Evolutionary conservation across 1,140 invertebrate genomes (phyloP).

Genomic region (Rhyacophila brunnea): DNA sequence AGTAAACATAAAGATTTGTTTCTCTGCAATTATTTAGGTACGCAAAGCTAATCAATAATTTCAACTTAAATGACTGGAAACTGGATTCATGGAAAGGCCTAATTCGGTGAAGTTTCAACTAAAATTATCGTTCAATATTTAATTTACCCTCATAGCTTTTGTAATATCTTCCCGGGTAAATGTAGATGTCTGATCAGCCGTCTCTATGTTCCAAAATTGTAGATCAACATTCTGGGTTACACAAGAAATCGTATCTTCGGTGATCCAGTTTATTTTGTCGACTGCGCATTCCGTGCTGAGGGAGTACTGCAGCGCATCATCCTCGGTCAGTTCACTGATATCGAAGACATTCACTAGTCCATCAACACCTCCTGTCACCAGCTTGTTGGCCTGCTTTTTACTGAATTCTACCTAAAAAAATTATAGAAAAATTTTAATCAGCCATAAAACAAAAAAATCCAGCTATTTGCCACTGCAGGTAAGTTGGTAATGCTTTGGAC

Average conservation of each 20-base stretch:
- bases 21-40: too few species aligned
- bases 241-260: slow-evolving; percentile 58
- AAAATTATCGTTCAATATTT: neutral
- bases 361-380: slow-evolving; percentile 78
- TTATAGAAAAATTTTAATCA: too few species aligned
- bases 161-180: slow-evolving; percentile 59
- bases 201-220: slow-evolving; percentile 69
- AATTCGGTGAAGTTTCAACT: too few species aligned
- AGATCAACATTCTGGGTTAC: slow-evolving; percentile 70
- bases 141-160: slow-evolving; percentile 43
- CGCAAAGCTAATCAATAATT: too few species aligned
- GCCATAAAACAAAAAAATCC: too few species aligned
- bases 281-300: slow-evolving; percentile 84
- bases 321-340: slow-evolving; percentile 70
- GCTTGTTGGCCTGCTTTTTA: slow-evolving; percentile 62
- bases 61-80: too few species aligned
- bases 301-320: slow-evolving; percentile 75
- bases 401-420: slow-evolving; percentile 70
- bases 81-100: too few species aligned
- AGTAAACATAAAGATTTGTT: too few species aligned
- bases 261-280: slow-evolving; percentile 61
- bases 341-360: slow-evolving; percentile 87
- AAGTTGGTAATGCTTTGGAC: too few species aligned
- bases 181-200: slow-evolving; percentile 56
- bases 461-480: too few species aligned